Evolutionary conservation across 2,797 vertebrate genomes (phyloP), one percentile per base, ranked within the genome.

Genomic region (Hipposideros larvatus): DNA sequence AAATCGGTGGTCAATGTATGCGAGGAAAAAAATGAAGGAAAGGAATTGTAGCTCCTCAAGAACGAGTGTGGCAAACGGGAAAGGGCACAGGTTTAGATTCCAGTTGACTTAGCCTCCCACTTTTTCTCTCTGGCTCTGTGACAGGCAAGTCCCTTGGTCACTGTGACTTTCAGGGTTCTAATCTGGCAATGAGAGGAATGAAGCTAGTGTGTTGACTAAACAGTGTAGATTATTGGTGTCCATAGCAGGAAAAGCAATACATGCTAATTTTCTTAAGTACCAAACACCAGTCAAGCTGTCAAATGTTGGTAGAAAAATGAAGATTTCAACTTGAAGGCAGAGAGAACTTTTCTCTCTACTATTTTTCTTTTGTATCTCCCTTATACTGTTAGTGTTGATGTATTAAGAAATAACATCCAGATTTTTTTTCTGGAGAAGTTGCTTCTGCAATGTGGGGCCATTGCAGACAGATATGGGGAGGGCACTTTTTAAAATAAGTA

Each of bases 251-350:
- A 87, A 77, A 18, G 16, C 24, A 43, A 34, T 51, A 48, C 26
- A 24, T 41, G 84, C 24, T 61, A 24, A 71, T 61, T 88, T 94
- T 91, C 24, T 79, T 70, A 87, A 88, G 28, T 65, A 53, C 31
- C 11, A 1, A 7, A 51, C 77, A 37, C 21, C 86, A 77, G 55
- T 48, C 5, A 61, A 84, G 34, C 34, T 73, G 11, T 77, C 74
- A 92, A 90, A 79, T 91, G 28, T 71, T 84, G 71, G 41, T 79
- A 26, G 66, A 85, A 53, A 87, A 91, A 88, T 88, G 41, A 93
- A 93, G 26, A 90, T 91, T 85, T 55, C 34, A 91, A 92, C 26
- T 63, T 46, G 28, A 89, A 78, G 68, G n/a, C 41, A 89, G 73
- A 65, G 48, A 82, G 18, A 96, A 75, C 24, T 91, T 93, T 96